Conservation (phyloP, 1,140 invertebrate species). For the Ceratitis capitata region DNA sequence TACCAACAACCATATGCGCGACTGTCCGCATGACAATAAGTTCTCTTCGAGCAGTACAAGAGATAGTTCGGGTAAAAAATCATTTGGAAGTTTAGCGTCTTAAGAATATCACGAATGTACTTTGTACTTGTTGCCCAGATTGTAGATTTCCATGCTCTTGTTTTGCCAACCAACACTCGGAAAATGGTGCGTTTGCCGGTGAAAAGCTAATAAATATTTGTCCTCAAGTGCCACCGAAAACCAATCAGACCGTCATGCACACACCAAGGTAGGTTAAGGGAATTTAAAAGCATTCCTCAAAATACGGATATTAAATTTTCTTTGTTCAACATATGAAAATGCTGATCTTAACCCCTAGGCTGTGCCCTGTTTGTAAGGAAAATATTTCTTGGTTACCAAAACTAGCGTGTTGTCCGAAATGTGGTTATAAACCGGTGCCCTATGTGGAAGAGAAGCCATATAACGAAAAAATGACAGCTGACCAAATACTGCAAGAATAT, state of each 20-base stretch:
- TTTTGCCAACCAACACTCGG: conserved; percentile 25
- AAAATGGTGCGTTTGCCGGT: background rate
- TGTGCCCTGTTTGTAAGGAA: conserved; percentile 53
- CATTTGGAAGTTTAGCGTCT: background rate
- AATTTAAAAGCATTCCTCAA: no score
- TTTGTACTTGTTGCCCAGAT: background rate
- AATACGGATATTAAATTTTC: no score
- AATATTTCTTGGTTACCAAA: conserved; percentile 58
- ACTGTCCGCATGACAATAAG: conserved; percentile 33
- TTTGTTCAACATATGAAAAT: no score
- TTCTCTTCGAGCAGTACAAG: conserved; percentile 21
- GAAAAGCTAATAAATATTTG: conserved; percentile 10
- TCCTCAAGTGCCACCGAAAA: background rate
- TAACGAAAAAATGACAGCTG: conserved; percentile 52
- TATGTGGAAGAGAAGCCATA: conserved; percentile 51
- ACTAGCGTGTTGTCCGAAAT: conserved; percentile 56
- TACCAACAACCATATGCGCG: background rate
- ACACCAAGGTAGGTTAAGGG: background rate
- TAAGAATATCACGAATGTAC: background rate
- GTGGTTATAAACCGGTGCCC: conserved; percentile 57
- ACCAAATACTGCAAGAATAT: conserved; percentile 48
- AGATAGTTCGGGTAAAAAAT: conserved; percentile 21
- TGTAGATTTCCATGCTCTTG: conserved; percentile 36
- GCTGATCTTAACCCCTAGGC: background rate
- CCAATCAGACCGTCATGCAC: conserved; percentile 6